These are phyloP conservation scores for Lates japonicus DNA, from an alignment of 2,797 vertebrate species.

Conservation along the genomic window DNA sequence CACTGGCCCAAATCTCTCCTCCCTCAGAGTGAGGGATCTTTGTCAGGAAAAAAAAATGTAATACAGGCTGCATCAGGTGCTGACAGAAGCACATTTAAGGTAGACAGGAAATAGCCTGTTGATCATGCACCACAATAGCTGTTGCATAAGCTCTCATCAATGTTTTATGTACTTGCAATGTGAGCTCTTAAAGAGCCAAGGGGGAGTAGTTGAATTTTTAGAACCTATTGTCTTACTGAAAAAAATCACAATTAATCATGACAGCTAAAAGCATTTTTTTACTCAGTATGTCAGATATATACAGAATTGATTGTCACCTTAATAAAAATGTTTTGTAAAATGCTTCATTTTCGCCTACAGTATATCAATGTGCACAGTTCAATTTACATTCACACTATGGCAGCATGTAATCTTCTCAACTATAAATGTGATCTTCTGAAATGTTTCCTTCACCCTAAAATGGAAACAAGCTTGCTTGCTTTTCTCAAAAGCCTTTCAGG, in stretches of 20 bases:
- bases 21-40: conserved; percentile 54
- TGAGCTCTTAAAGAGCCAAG: conserved; percentile 44
- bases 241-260: conserved; percentile 12
- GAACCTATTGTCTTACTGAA: conserved; percentile 24
- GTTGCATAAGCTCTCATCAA: conserved; percentile 74
- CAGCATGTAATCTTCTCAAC: conserved; percentile 33
- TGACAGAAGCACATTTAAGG: conserved; percentile 71
- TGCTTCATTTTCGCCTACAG: background rate
- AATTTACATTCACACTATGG: conserved; percentile 22
- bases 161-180: conserved; percentile 65
- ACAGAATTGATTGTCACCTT: conserved; percentile 6
- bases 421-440: conserved; percentile 37
- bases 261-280: conserved; percentile 1
- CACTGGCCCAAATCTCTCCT: conserved; percentile 43
- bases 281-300: conserved; percentile 1
- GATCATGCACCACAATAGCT: conserved; percentile 66
- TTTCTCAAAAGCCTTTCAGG: conserved; percentile 32
- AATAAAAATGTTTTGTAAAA: conserved; percentile 8
- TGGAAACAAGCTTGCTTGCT: conserved; percentile 30
- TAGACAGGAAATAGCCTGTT: conserved; percentile 68
- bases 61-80: conserved; percentile 68
- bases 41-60: conserved; percentile 33
- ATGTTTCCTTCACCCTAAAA: conserved; percentile 20
- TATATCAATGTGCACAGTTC: conserved; percentile 7
- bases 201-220: conserved; percentile 43